phyloP scores from a whole-genome alignment of 2,888 invertebrate species.

The Crocallis elinguaria region DNA sequence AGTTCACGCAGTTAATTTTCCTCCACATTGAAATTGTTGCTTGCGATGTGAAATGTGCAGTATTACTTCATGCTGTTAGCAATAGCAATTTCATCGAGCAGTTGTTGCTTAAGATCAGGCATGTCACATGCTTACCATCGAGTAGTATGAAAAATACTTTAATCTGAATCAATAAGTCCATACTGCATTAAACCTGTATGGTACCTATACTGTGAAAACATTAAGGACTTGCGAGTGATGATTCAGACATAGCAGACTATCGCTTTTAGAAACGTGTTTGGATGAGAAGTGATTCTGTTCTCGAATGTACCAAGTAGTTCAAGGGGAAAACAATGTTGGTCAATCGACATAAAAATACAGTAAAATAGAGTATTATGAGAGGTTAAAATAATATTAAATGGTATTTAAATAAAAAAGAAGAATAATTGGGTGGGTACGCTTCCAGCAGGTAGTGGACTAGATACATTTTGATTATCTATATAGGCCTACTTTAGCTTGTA shows the following conservation, averaged over 20 bases:
- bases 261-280: conserved; percentile 13
- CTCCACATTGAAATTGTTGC: no score
- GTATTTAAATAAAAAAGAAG: background rate
- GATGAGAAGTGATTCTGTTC: conserved; percentile 7
- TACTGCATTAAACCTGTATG: background rate
- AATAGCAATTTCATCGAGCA: no score
- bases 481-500: no score
- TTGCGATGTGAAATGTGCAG: no score
- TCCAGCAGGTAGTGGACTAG: no score
- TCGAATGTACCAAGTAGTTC: conserved; percentile 16
- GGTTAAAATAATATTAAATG: background rate
- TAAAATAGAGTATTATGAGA: background rate
- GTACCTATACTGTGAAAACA: conserved; percentile 53
- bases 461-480: no score
- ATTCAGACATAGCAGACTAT: conserved; percentile 37
- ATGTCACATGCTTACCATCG: no score
- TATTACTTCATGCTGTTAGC: no score
- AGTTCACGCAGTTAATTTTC: no score
- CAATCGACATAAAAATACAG: conserved; percentile 1
- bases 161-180: background rate
- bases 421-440: no score
- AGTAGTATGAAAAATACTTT: no score
- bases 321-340: conserved; percentile 16
- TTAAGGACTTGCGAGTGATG: conserved; percentile 45
- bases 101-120: no score